phyloP scores from a whole-genome alignment of 2,797 vertebrate genomes.

The Clarias platycephalus region DNA sequence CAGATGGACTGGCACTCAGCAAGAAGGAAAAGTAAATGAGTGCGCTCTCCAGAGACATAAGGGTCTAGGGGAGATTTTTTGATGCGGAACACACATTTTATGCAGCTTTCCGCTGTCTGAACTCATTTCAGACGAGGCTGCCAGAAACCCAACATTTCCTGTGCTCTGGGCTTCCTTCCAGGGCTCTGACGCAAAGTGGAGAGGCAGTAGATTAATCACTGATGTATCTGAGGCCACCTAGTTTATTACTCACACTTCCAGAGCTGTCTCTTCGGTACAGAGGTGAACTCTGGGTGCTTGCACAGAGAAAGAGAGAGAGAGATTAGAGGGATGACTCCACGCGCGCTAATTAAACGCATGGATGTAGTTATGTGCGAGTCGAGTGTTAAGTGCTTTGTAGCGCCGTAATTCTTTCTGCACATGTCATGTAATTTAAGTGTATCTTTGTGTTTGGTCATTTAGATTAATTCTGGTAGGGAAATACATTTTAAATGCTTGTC shows the following conservation, averaged over 20 bases:
- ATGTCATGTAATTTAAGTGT: slow-evolving; percentile 28
- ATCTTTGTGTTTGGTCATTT: slow-evolving; percentile 35
- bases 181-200: slow-evolving; percentile 56
- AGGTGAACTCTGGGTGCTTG: slow-evolving; percentile 49
- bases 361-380: slow-evolving; percentile 49
- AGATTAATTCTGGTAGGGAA: slow-evolving; percentile 32
- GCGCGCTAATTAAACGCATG: slow-evolving; percentile 53
- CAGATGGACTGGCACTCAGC: slow-evolving; percentile 65
- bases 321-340: slow-evolving; percentile 47
- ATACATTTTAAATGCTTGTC: slow-evolving; percentile 19
- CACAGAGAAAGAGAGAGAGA: slow-evolving; percentile 26
- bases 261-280: slow-evolving; percentile 52
- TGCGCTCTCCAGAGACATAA: slow-evolving; percentile 48
- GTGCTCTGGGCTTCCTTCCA: slow-evolving; percentile 62
- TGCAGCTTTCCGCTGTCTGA: slow-evolving; percentile 67
- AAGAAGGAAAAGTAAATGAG: slow-evolving; percentile 47
- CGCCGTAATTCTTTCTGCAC: slow-evolving; percentile 37
- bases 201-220: slow-evolving; percentile 65
- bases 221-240: slow-evolving; percentile 56
- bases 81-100: slow-evolving; percentile 70
- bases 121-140: slow-evolving; percentile 60
- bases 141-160: slow-evolving; percentile 62
- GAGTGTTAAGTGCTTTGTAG: slow-evolving; percentile 53
- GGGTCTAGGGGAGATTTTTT: slow-evolving; percentile 57
- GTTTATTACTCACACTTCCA: slow-evolving; percentile 59